Percentiles rank a stretch among this genome's conserved stretches.
Conservation (phyloP, 2,888 invertebrate genomes). For the Agonum fuliginosum region DNA sequence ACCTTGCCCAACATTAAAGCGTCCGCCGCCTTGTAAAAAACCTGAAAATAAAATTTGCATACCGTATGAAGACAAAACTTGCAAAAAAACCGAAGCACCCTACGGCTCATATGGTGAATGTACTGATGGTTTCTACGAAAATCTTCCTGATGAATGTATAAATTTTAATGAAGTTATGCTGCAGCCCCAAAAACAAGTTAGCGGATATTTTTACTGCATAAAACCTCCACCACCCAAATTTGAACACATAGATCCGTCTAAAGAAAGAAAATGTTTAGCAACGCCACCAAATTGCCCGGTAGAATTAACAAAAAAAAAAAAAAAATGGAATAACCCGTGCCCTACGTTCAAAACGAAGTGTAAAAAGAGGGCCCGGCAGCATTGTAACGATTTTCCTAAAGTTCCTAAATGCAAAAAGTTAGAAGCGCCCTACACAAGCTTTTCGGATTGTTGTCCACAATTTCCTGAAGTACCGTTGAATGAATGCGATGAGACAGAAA, state of each 20-base stretch:
- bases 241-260: slow-evolving; percentile 56
- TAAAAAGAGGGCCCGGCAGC: slow-evolving; percentile 38
- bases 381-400: background rate
- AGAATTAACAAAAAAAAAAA: background rate
- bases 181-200: slow-evolving; percentile 64
- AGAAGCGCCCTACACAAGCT: slow-evolving; percentile 62
- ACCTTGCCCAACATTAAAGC: background rate
- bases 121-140: background rate
- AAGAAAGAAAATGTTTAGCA: slow-evolving; percentile 42
- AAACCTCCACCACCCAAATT: slow-evolving; percentile 63
- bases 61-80: background rate
- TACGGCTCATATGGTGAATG: slow-evolving; percentile 26
- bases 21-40: background rate
- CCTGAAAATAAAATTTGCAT: no score
- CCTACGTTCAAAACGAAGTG: slow-evolving; percentile 42
- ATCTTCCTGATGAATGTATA: slow-evolving; percentile 20
- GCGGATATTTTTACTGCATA: background rate
- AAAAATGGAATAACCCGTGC: slow-evolving; percentile 23
- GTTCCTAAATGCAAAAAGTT: slow-evolving; percentile 56
- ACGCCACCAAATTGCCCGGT: background rate
- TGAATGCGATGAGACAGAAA: slow-evolving; percentile 53
- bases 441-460: slow-evolving; percentile 61
- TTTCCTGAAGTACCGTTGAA: slow-evolving; percentile 59
- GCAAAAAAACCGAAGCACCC: slow-evolving; percentile 34
- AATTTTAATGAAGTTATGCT: slow-evolving; percentile 55